Evolutionary conservation across 2,888 invertebrate genomes (phyloP).

Genomic region (Dicyrtomina minuta): DNA sequence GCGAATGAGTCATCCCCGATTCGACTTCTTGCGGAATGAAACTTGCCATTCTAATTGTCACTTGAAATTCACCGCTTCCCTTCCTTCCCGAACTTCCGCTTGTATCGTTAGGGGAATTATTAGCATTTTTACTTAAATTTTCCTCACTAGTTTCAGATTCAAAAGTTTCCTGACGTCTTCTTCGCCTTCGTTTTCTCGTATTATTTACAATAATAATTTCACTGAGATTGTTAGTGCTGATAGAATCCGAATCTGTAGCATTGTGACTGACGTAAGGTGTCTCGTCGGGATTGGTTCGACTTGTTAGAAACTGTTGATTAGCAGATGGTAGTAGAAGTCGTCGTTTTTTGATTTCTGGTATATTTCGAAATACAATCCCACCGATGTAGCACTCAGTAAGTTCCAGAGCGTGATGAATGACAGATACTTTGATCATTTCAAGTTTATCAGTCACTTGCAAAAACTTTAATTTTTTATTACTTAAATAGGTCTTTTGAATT

Average conservation of each 20-base stretch:
- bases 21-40: background rate
- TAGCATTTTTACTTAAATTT: background rate
- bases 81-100: background rate
- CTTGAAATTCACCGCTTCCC: background rate
- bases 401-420: slow-evolving; percentile 5
- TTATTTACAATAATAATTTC: background rate
- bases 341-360: background rate
- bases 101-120: background rate
- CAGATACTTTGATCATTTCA: slow-evolving; percentile 7
- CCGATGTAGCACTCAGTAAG: slow-evolving; percentile 18
- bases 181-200: background rate
- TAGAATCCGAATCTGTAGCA: background rate
- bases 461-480: slow-evolving; percentile 1
- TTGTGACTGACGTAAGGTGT: background rate
- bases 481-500: too few species aligned
- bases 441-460: background rate
- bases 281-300: background rate
- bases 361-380: slow-evolving; percentile 17
- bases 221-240: background rate
- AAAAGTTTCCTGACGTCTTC: background rate
- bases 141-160: too few species aligned
- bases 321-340: background rate
- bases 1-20: background rate
- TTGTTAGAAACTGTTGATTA: background rate
- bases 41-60: slow-evolving; percentile 14